Percentiles rank a stretch among this genome's conserved stretches.
phyloP scores from a whole-genome alignment of 2,888 invertebrate genomes.

The Torymus auratus region DNA sequence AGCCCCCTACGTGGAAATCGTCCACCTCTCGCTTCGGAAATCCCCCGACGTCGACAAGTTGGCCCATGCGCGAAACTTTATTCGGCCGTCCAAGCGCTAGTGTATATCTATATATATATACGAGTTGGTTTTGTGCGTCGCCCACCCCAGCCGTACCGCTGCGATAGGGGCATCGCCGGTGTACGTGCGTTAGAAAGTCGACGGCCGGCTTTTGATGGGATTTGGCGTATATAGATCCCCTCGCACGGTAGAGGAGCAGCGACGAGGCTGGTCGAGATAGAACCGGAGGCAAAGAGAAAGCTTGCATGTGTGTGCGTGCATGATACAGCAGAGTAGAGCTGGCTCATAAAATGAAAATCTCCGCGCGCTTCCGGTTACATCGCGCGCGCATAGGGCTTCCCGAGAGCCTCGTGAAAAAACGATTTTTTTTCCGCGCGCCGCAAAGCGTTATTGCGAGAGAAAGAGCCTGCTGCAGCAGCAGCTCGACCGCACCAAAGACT shows the following conservation, averaged over 20 bases:
- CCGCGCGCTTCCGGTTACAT: conserved; percentile 59
- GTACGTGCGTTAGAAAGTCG: conserved; percentile 33
- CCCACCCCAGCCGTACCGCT: too few species aligned
- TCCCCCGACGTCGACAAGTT: conserved; percentile 13
- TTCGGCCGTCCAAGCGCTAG: neutral
- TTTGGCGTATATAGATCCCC: conserved; percentile 56
- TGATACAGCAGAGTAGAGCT: neutral
- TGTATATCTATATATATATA: too few species aligned
- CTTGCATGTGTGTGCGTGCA: too few species aligned
- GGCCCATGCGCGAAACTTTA: conserved; percentile 34
- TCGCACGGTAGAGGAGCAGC: neutral
- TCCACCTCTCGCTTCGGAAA: neutral
- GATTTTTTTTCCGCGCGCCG: neutral
- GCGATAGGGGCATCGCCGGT: neutral
- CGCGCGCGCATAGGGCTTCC: conserved; percentile 14
- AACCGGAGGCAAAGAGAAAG: neutral
- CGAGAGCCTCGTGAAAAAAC: conserved; percentile 58
- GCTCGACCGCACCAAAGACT: too few species aligned
- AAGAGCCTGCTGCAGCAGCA: too few species aligned
- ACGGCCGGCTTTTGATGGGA: conserved; percentile 57
- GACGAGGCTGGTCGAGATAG: neutral
- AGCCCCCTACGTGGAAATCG: too few species aligned
- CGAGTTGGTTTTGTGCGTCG: too few species aligned
- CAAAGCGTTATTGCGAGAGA: too few species aligned
- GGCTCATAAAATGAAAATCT: conserved; percentile 63